Base-by-base conservation (phyloP, 2,113 vertebrate genomes). In the Rutilus rutilus region DNA sequence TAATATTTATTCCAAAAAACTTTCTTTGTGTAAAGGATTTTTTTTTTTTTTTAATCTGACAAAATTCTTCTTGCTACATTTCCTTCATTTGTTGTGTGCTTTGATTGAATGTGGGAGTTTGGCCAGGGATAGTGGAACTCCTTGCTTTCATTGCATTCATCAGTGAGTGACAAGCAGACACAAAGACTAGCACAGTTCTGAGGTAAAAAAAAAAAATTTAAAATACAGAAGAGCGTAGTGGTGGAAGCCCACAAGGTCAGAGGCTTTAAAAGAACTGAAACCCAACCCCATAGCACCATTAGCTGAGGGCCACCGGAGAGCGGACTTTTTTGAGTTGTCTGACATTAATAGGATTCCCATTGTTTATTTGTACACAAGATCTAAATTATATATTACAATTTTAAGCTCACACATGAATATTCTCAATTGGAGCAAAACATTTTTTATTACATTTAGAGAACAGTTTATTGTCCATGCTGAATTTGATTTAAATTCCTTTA, bases 201-300 rank as follows among this genome's bases (percentile, higher is more conserved):
- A 78, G n/a, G 30, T 25, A 0, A 9, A 67, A 71, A 77, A 52
- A 83, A 57, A 64, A 69, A 57, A 45, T n/a, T n/a, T n/a, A 47
- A 62, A 86, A 78, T 17, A 67, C 76, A 57, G 77, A 84, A 73
- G 39, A 74, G 76, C 42, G n/a, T 21, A 76, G 57, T 54, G 86
- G 71, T 78, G 67, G 77, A 85, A 77, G 54, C 30, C 67, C 64
- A 76, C 19, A 30, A 54, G 42, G 86, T 85, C 74, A 65, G 42
- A 4, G 42, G 77, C 30, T 62, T 73, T 57, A 78, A 87, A 85
- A 15, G 79, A 81, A 30, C 73, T 85, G 86, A 87, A 87, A 87
- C 77, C 69, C 69, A 76, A 87, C 39, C 8, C 86, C 33, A 57
- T 7, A 75, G 1, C 45, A 33, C 75, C 86, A 87, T 87, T 85